phyloP scores from a whole-genome alignment of 1,140 invertebrate species.

The Drosophila mayri region DNA sequence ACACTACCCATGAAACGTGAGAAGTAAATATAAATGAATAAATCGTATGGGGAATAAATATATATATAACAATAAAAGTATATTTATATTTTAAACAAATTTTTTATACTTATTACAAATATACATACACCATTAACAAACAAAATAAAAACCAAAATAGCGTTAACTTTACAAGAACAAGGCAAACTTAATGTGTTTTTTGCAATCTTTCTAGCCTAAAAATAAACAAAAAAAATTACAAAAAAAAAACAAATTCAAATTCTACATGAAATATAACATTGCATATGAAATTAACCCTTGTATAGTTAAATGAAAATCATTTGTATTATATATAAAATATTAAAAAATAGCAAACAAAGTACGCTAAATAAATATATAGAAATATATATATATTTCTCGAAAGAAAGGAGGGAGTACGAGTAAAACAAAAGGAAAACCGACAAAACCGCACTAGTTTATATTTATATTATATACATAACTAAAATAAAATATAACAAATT shows the following conservation, averaged over 20 bases:
- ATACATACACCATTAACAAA: constrained; percentile 60
- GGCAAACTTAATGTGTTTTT: constrained; percentile 65
- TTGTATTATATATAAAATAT: constrained; percentile 77
- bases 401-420: constrained; percentile 33
- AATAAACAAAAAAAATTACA: constrained; percentile 19
- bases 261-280: constrained; percentile 53
- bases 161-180: constrained; percentile 68
- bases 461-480: constrained; percentile 54
- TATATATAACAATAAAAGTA: constrained; percentile 37
- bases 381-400: constrained; percentile 12
- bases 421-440: constrained; percentile 30
- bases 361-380: constrained; percentile 24
- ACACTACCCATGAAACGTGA: constrained; percentile 20
- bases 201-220: constrained; percentile 63
- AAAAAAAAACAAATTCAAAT: constrained; percentile 55
- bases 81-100: constrained; percentile 79
- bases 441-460: constrained; percentile 61
- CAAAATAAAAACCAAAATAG: constrained; percentile 34
- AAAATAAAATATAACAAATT: constrained; percentile 71
- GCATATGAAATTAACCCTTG: constrained; percentile 65
- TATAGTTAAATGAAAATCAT: constrained; percentile 76
- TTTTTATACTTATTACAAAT: constrained; percentile 79
- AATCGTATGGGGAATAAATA: constrained; percentile 51
- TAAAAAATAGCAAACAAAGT: constrained; percentile 47
- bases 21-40: constrained; percentile 45